Conservation (phyloP, 2,888 invertebrate species). For the Trissolcus japonicus region DNA sequence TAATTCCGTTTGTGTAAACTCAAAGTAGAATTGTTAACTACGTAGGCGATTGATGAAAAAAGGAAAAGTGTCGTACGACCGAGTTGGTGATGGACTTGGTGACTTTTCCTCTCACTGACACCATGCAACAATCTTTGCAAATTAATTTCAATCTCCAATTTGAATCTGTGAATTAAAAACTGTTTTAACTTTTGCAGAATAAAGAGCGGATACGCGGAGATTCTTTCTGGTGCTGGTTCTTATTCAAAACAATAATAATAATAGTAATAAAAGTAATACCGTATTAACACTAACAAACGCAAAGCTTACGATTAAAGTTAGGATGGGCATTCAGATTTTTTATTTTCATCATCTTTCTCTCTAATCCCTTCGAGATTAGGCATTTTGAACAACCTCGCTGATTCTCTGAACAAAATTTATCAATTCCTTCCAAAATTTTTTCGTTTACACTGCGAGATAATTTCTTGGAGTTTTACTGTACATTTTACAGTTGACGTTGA, state of each 20-base stretch:
- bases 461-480: not conserved
- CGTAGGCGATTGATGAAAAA: too few relatives aligned
- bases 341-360: not conserved
- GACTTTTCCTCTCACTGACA: too few relatives aligned
- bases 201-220: constrained; percentile 33
- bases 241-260: constrained; percentile 4
- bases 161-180: constrained; percentile 8
- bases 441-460: too few relatives aligned
- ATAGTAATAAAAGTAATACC: constrained; percentile 26
- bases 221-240: constrained; percentile 56
- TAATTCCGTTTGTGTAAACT: too few relatives aligned
- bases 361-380: constrained; percentile 17
- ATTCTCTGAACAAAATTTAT: not conserved
- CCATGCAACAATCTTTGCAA: too few relatives aligned
- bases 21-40: too few relatives aligned
- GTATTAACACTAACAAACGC: constrained; percentile 50
- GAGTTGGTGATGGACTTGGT: too few relatives aligned
- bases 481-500: not conserved
- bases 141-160: too few relatives aligned
- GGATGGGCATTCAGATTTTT: constrained; percentile 17
- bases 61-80: too few relatives aligned
- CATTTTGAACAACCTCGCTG: constrained; percentile 3
- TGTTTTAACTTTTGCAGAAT: constrained; percentile 45
- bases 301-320: constrained; percentile 41
- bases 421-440: too few relatives aligned